Conservation (phyloP, 2,797 vertebrate species). For the Smutsia gigantea region DNA sequence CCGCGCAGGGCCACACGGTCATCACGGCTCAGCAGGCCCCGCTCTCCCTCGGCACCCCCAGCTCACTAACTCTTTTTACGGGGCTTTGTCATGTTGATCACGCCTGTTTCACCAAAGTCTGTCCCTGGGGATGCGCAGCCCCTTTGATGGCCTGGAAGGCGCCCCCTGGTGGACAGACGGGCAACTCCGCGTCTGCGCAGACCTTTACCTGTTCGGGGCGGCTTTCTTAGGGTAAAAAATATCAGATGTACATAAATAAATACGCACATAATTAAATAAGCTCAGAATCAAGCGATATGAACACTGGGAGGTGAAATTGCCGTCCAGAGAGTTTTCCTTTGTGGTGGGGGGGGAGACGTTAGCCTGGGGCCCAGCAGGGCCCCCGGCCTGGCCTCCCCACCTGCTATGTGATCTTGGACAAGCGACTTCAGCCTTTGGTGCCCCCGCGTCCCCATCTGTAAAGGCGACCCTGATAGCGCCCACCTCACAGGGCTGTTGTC, state of each 20-base stretch:
- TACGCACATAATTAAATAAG: fast-evolving
- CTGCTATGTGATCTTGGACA: not conserved
- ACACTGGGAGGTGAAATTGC: fast-evolving
- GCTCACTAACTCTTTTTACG: fast-evolving
- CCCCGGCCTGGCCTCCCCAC: not conserved
- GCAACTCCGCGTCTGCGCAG: not conserved
- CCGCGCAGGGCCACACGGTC: too few species aligned
- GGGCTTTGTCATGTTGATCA: not conserved
- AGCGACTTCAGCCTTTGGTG: not conserved
- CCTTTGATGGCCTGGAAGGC: fast-evolving
- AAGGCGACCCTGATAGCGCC: fast-evolving
- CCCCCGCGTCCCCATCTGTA: not conserved
- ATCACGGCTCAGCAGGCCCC: too few species aligned
- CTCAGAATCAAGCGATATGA: fast-evolving
- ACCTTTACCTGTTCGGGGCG: fast-evolving
- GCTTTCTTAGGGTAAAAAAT: not conserved
- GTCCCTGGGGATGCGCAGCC: fast-evolving
- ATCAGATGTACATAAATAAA: not conserved
- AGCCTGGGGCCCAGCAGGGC: not conserved
- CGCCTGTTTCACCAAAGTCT: fast-evolving
- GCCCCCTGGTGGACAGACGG: not conserved
- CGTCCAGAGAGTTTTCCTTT: not conserved
- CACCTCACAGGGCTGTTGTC: fast-evolving
- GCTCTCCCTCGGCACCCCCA: fast-evolving
- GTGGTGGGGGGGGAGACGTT: too few species aligned